A percentile compares a stretch with the other conserved stretches of the same genome.
Evolutionary conservation across 2,888 invertebrate species (phyloP).

Genomic region (Athripsodes cinereus): DNA sequence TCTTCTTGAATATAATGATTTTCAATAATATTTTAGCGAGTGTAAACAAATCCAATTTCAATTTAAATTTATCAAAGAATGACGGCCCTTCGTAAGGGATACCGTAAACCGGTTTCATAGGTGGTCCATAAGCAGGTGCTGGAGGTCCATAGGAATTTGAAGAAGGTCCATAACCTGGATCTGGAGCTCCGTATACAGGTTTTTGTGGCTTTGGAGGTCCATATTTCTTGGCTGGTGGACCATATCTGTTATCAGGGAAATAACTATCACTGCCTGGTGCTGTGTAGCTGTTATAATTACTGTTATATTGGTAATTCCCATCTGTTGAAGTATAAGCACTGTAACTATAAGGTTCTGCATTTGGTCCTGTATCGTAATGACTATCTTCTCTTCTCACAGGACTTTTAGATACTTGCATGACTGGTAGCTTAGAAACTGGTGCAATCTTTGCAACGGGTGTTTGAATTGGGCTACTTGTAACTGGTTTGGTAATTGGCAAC

Average conservation of each 20-base stretch:
- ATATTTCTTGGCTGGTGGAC: constrained; percentile 16
- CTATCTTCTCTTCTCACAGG: constrained; percentile 21
- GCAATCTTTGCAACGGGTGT: neutral
- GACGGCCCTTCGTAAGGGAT: constrained; percentile 54
- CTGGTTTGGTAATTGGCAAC: neutral
- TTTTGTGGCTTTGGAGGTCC: constrained; percentile 30
- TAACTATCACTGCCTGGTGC: constrained; percentile 19
- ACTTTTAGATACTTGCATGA: neutral
- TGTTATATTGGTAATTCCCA: constrained; percentile 2
- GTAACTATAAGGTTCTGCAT: constrained; percentile 21
- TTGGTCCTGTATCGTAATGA: constrained; percentile 18
- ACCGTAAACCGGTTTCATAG: constrained; percentile 45
- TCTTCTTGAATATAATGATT: constrained; percentile 72
- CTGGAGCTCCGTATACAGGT: constrained; percentile 39
- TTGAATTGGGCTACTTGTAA: neutral
- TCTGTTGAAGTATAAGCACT: constrained; percentile 14
- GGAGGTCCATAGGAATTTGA: constrained; percentile 40
- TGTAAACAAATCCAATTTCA: constrained; percentile 65
- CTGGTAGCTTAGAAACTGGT: neutral
- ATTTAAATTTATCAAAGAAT: constrained; percentile 59
- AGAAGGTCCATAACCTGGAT: constrained; percentile 40
- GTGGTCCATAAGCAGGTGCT: constrained; percentile 41
- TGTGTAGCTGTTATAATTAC: constrained; percentile 11
- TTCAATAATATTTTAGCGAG: constrained; percentile 70
- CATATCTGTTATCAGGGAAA: constrained; percentile 19